A percentile compares a stretch with the other conserved stretches of the same genome.
Conservation (phyloP, 1,140 invertebrate genomes). For the Bombus affinis region DNA sequence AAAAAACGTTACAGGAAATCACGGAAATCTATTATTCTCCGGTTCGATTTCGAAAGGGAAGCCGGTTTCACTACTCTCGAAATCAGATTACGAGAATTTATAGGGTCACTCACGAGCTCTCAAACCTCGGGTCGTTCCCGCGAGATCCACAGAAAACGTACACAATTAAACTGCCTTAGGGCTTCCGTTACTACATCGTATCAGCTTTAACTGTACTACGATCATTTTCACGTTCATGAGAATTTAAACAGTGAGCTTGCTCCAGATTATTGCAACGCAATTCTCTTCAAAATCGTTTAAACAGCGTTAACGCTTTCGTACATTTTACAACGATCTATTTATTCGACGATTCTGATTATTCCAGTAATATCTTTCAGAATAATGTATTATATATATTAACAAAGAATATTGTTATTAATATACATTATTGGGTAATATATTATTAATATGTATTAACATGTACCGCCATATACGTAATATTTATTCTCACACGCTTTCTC, state of each 20-base stretch:
- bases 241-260: background rate
- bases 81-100: conserved; percentile 76
- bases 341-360: background rate
- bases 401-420: background rate
- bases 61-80: conserved; percentile 62
- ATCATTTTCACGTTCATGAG: conserved; percentile 15
- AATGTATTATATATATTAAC: background rate
- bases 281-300: background rate
- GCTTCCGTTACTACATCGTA: conserved; percentile 6
- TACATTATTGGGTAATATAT: too few relatives aligned
- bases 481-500: too few relatives aligned
- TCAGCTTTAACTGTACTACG: conserved; percentile 5
- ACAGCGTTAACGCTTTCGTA: background rate
- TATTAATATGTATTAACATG: too few relatives aligned
- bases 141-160: conserved; percentile 45
- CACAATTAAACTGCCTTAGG: conserved; percentile 59
- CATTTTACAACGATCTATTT: background rate
- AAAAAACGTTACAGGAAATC: conserved; percentile 41
- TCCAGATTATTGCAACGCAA: background rate
- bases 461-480: too few relatives aligned
- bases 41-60: conserved; percentile 62
- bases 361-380: background rate
- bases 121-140: conserved; percentile 24
- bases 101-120: conserved; percentile 68
- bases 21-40: conserved; percentile 59